Evolutionary conservation across 2,888 invertebrate species (phyloP).

Genomic region (Drosophila aldrichi): DNA sequence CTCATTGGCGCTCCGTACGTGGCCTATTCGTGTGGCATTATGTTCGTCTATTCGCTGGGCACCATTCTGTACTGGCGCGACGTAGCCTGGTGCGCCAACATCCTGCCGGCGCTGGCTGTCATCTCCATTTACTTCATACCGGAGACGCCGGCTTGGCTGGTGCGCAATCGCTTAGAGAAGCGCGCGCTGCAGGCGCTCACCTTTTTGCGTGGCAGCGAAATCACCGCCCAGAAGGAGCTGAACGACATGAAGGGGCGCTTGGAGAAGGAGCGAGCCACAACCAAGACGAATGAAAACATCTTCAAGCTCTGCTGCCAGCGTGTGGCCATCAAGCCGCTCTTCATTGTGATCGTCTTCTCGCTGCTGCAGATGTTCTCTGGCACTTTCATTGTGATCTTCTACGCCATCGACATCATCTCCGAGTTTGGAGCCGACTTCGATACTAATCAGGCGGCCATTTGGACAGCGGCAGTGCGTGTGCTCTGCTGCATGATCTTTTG

Average conservation of each 20-base stretch:
- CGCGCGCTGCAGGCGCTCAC: constrained; percentile 87
- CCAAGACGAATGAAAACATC: constrained; percentile 85
- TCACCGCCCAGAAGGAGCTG: constrained; percentile 87
- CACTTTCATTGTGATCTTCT: constrained; percentile 92
- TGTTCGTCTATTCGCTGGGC: constrained; percentile 90
- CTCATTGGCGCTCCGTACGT: constrained; percentile 91
- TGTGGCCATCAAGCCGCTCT: constrained; percentile 89
- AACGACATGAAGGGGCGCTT: constrained; percentile 88
- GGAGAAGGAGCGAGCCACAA: constrained; percentile 86
- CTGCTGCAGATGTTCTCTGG: constrained; percentile 91
- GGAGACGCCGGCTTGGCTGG: constrained; percentile 91
- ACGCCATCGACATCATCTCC: constrained; percentile 90
- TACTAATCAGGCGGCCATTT: constrained; percentile 88
- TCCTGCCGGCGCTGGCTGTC: constrained; percentile 88
- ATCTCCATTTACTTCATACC: constrained; percentile 88
- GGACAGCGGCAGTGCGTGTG: constrained; percentile 89
- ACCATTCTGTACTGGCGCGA: constrained; percentile 89
- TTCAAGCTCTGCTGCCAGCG: constrained; percentile 87
- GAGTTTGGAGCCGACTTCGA: constrained; percentile 86
- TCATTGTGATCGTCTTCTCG: constrained; percentile 91
- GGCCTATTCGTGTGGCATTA: constrained; percentile 91
- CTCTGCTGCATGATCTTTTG: constrained; percentile 89
- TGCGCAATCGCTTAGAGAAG: constrained; percentile 87
- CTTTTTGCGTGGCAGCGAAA: constrained; percentile 88
- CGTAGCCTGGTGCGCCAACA: constrained; percentile 88